These are phyloP conservation scores for Agrotis puta DNA, from an alignment of 2,888 invertebrate species.

Conservation along the genomic window DNA sequence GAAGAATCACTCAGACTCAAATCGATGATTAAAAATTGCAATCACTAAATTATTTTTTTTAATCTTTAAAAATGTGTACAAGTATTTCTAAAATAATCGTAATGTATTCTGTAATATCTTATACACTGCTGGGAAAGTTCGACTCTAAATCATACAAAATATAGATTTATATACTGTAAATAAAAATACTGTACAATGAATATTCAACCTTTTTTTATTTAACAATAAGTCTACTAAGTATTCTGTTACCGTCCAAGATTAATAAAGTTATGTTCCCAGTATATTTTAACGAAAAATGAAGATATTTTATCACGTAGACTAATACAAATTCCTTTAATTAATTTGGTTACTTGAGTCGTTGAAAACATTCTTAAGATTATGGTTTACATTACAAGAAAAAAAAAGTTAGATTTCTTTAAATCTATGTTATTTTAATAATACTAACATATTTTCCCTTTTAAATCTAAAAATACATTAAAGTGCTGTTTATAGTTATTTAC, in stretches of 20 bases:
- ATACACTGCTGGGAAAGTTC: too few species aligned
- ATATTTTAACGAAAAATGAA: background rate
- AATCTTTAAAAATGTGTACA: background rate
- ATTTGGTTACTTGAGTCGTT: conserved; percentile 19
- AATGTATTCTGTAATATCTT: too few species aligned
- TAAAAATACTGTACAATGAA: background rate
- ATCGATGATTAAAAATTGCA: background rate
- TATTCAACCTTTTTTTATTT: background rate
- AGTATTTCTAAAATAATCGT: too few species aligned
- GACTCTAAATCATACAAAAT: background rate
- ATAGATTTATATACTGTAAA: background rate
- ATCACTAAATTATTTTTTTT: background rate
- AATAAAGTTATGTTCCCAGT: background rate
- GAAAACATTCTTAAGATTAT: conserved; percentile 21
- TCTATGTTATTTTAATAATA: conserved; percentile 30
- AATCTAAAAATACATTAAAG: conserved; percentile 17
- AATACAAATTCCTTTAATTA: conserved; percentile 43
- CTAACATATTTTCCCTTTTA: conserved; percentile 13
- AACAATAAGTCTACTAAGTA: background rate
- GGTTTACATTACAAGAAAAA: conserved; percentile 36
- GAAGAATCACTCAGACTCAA: background rate
- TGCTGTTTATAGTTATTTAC: conserved; percentile 57
- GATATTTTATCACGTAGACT: conserved; percentile 27
- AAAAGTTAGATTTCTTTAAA: conserved; percentile 18
- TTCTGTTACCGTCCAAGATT: conserved; percentile 14